Percentiles rank a stretch among this genome's conserved stretches.
These are phyloP conservation scores for Galaxea fascicularis DNA, from an alignment of 92 coral and sea anemone genomes.

Conservation along the genomic window DNA sequence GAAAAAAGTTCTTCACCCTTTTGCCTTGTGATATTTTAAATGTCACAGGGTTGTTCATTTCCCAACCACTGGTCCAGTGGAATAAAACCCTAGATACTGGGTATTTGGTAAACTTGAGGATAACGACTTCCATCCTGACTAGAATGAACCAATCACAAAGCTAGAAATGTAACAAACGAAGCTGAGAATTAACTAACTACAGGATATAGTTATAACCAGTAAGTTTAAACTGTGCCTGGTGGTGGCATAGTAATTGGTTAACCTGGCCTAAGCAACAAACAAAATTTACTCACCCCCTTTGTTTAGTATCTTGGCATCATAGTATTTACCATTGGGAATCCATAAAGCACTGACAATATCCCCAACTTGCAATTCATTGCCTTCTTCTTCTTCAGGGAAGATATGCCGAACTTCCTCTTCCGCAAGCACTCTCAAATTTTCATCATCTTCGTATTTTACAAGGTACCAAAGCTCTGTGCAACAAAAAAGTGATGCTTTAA, in stretches of 20 bases:
- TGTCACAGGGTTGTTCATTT: background rate
- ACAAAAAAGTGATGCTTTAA: background rate
- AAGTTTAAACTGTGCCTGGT: background rate
- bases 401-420: constrained; percentile 49
- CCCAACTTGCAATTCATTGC: constrained; percentile 38
- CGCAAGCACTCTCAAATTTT: constrained; percentile 44
- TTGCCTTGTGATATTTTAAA: constrained; percentile 1
- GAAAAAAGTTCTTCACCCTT: background rate
- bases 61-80: constrained; percentile 4
- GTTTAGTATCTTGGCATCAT: constrained; percentile 52
- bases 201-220: background rate
- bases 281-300: constrained; percentile 40
- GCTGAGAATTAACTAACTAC: constrained; percentile 2
- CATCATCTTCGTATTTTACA: too few relatives aligned
- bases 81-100: background rate
- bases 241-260: constrained; percentile 1
- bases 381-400: constrained; percentile 46
- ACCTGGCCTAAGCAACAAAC: constrained; percentile 17
- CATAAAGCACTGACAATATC: constrained; percentile 64
- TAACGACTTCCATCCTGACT: constrained; percentile 2
- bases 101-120: constrained; percentile 12
- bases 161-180: background rate
- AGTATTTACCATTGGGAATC: constrained; percentile 58
- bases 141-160: constrained; percentile 8
- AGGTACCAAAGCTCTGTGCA: constrained; percentile 56